Evolutionary conservation across 1,140 invertebrate species (phyloP).

Genomic region (Sitodiplosis mosellana): DNA sequence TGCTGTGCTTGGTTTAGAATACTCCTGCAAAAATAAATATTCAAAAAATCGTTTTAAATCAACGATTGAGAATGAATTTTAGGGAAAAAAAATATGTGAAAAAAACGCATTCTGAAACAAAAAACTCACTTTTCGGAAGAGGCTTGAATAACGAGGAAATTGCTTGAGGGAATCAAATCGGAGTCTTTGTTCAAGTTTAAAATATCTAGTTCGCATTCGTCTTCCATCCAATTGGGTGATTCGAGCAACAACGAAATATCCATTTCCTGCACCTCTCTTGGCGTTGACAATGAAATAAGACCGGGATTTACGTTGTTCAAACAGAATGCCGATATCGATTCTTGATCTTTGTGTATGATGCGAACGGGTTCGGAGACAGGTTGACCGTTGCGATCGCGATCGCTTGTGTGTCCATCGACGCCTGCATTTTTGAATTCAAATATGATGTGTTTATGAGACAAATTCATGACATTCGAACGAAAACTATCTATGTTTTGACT

Average conservation of each 20-base stretch:
- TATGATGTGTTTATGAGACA: too few species aligned
- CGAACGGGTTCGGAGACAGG: slow-evolving; percentile 62
- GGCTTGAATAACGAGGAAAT: slow-evolving; percentile 85
- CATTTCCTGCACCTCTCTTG: slow-evolving; percentile 93
- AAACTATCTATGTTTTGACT: too few species aligned
- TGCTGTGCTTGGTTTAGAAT: slow-evolving; percentile 1
- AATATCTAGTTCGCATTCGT: slow-evolving; percentile 92
- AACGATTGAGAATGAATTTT: neutral
- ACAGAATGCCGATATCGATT: slow-evolving; percentile 94
- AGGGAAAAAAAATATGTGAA: neutral
- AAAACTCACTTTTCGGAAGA: slow-evolving; percentile 43
- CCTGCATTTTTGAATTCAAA: too few species aligned
- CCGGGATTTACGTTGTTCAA: slow-evolving; percentile 66
- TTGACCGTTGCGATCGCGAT: slow-evolving; percentile 16
- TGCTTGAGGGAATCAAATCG: slow-evolving; percentile 50
- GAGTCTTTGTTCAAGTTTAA: slow-evolving; percentile 65
- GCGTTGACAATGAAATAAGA: slow-evolving; percentile 78
- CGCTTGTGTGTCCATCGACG: too few species aligned
- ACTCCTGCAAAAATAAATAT: neutral
- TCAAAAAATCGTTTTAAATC: neutral
- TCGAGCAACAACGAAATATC: slow-evolving; percentile 82
- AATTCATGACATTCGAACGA: too few species aligned
- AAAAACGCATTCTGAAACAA: neutral
- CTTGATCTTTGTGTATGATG: slow-evolving; percentile 97
- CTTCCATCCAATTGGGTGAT: slow-evolving; percentile 78